These are phyloP conservation scores for Drosophila lowei DNA, from an alignment of 1,140 invertebrate species.

Conservation along the genomic window DNA sequence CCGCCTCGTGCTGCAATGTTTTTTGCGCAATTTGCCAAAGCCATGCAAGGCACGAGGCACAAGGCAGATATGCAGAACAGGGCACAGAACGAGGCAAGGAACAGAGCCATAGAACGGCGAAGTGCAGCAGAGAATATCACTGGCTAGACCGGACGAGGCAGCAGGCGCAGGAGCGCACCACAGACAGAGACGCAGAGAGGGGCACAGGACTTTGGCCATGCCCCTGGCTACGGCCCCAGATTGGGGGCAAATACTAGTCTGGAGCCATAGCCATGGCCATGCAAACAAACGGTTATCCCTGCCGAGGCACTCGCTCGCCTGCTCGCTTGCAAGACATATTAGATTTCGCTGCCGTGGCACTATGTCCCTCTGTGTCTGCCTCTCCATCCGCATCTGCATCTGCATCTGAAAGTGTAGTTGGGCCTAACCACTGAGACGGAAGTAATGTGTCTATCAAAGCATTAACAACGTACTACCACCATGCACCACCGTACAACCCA, in stretches of 20 bases:
- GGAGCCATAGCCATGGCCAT: conserved; percentile 23
- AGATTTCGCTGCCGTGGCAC: conserved; percentile 51
- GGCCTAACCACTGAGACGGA: conserved; percentile 80
- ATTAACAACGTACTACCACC: conserved; percentile 71
- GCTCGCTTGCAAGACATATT: conserved; percentile 73
- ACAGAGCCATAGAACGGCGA: conserved; percentile 27
- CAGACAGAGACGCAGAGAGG: no score
- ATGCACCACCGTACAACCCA: conserved; percentile 10
- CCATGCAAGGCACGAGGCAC: conserved; percentile 71
- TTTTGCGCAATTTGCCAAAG: conserved; percentile 80
- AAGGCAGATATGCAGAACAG: conserved; percentile 68
- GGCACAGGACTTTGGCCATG: conserved; percentile 21
- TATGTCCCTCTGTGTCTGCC: no score
- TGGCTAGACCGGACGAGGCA: no score
- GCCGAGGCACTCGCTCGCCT: conserved; percentile 44
- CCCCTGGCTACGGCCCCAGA: conserved; percentile 20
- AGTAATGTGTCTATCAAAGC: conserved; percentile 81
- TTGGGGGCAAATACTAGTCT: conserved; percentile 40
- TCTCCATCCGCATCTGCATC: no score
- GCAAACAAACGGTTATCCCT: conserved; percentile 78
- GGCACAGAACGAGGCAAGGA: conserved; percentile 30
- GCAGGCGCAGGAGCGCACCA: no score
- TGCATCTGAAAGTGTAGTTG: conserved; percentile 34
- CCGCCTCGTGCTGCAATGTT: conserved; percentile 45
- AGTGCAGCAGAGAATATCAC: conserved; percentile 6